Base-by-base conservation (phyloP, 2,888 invertebrate genomes). In the Oscheius sp. region DNA sequence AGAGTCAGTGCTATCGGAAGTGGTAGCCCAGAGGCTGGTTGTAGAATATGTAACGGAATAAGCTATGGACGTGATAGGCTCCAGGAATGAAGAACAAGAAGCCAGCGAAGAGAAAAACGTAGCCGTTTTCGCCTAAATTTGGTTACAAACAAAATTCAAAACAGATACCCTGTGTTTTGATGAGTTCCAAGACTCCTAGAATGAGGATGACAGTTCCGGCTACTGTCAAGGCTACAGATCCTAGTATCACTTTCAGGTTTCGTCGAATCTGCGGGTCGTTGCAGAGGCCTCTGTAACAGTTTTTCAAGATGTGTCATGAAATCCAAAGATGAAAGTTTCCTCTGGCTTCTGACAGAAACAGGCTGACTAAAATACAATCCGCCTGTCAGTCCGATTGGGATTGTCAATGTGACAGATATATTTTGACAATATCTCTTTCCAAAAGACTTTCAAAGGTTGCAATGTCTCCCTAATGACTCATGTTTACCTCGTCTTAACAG, bases 31-130 rank as follows among this genome's bases (percentile, higher is more conserved):
- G 29, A 11, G 53, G 29, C 53, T 53, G 42, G 42, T 42, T 42
- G 42, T 42, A 42, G 42, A 42, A 42, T 5, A 42, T 42, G 42
- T 42, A 53, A 4, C 53, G 53, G 53, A 53, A 53, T 53, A 53
- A 53, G 11, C 53, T 13, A 4, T 53, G n/a, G 53, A 53, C 83
- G 74, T 88, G 88, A 70, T 88, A 88, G 73, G 81, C 77, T 59
- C 88, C 88, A 5, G 88, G 88, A 53, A 88, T 80, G 83, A 87
- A 87, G 55, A 81, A 82, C 21, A 84, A 76, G 47, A 79, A 73
- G 5, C 84, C 84, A 29, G 81, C 82, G 74, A 84, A 82, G 48
- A 82, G 76, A 74, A 82, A 82, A 7, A 84, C 81, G 77, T 80
- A 84, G 42, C 76, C 79, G 51, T 79, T 79, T 66, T 78, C 71